Evolutionary conservation across 2,113 vertebrate genomes (phyloP).

Genomic region (Cathartes aura): DNA sequence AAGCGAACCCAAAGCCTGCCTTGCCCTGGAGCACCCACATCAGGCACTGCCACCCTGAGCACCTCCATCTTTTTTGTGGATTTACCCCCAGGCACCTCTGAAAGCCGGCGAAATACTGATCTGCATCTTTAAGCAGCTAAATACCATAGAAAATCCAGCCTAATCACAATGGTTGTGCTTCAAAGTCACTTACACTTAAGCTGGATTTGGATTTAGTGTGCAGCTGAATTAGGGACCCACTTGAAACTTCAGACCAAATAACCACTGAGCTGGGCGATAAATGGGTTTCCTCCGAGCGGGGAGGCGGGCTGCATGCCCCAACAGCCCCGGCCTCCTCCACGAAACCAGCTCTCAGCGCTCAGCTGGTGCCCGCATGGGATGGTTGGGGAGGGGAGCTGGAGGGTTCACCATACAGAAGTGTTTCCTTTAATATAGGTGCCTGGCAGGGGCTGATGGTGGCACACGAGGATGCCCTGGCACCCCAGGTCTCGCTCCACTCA

Average conservation of each 20-base stretch:
- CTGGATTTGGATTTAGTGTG: constrained; percentile 5
- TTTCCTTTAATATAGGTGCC: background rate
- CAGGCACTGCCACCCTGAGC: background rate
- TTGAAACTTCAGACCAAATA: background rate
- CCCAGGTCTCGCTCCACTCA: background rate
- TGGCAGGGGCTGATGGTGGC: accelerated
- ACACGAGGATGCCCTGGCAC: accelerated
- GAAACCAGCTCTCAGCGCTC: background rate
- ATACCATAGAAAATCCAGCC: background rate
- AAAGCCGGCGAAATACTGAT: background rate
- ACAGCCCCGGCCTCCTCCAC: background rate
- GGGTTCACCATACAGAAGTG: background rate
- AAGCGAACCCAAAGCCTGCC: background rate
- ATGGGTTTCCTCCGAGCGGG: background rate
- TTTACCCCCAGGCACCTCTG: background rate
- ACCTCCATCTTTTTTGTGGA: background rate
- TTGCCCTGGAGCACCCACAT: background rate
- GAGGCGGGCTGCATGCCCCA: background rate
- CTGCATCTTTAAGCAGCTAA: constrained; percentile 38
- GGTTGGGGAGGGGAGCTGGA: background rate
- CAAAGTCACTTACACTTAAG: background rate
- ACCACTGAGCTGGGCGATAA: background rate
- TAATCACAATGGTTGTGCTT: background rate
- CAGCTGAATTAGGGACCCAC: background rate
- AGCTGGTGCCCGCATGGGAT: background rate